Conservation (phyloP, 2,113 vertebrate species). For the Gopherus evgoodei region DNA sequence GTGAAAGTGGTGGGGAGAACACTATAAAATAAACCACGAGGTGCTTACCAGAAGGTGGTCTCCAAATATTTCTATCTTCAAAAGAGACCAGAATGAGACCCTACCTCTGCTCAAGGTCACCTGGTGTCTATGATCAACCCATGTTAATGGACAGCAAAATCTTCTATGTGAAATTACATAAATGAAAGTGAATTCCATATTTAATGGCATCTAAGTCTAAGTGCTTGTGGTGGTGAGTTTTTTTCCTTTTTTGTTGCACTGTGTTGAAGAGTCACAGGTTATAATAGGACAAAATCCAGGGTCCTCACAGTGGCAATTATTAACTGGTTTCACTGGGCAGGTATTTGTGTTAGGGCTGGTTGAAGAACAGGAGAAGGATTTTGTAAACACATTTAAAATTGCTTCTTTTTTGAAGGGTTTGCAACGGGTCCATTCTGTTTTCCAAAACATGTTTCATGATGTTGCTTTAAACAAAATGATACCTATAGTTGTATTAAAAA, state of each 20-base stretch:
- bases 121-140: background rate
- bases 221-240: background rate
- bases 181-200: background rate
- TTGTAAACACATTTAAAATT: background rate
- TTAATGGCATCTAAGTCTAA: background rate
- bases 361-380: constrained; percentile 23
- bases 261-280: background rate
- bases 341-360: background rate
- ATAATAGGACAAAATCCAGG: background rate
- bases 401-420: constrained; percentile 26
- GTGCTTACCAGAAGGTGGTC: background rate
- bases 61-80: background rate
- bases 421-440: constrained; percentile 48
- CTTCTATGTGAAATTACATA: background rate
- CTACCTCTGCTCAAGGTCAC: background rate
- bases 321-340: background rate
- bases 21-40: background rate
- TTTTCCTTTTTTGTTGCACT: background rate
- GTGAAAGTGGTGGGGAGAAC: background rate
- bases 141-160: background rate
- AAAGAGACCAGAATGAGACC: background rate
- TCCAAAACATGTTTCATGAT: background rate
- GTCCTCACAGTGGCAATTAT: background rate
- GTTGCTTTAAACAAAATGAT: background rate
- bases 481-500: background rate